phyloP scores from a whole-genome alignment of 2,888 invertebrate species.

The Marronus borbonicus region DNA sequence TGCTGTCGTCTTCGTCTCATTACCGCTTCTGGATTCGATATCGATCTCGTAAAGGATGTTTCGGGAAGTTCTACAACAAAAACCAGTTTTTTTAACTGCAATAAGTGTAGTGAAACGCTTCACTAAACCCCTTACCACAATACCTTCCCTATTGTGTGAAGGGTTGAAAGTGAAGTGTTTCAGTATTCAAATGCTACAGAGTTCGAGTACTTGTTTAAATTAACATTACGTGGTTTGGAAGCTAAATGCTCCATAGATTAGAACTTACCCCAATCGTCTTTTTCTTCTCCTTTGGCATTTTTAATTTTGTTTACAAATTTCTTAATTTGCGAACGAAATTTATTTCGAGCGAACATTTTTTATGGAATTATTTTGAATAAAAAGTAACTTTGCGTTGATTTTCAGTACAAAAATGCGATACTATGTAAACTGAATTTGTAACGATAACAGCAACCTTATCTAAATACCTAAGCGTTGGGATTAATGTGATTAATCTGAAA shows the following conservation, averaged over 20 bases:
- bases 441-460: constrained; percentile 11
- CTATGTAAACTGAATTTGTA: not conserved
- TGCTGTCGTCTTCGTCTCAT: constrained; percentile 97
- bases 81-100: not conserved
- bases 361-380: not conserved
- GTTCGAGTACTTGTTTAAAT: not conserved
- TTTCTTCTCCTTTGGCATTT: constrained; percentile 22
- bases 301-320: constrained; percentile 13
- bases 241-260: not conserved
- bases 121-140: not conserved
- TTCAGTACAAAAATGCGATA: not conserved
- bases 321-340: constrained; percentile 18
- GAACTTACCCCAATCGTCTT: constrained; percentile 6
- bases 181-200: too few species aligned
- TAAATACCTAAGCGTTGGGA: constrained; percentile 16
- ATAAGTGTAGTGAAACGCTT: not conserved
- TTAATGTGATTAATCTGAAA: not conserved
- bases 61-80: constrained; percentile 87
- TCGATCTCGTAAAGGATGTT: constrained; percentile 98
- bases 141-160: not conserved
- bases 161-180: too few species aligned
- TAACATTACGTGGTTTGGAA: not conserved
- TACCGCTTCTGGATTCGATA: constrained; percentile 99
- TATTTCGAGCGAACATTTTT: constrained; percentile 26
- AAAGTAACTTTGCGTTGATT: not conserved